phyloP scores from a whole-genome alignment of 2,888 invertebrate species.

The Ichneumoninae sp. region DNA sequence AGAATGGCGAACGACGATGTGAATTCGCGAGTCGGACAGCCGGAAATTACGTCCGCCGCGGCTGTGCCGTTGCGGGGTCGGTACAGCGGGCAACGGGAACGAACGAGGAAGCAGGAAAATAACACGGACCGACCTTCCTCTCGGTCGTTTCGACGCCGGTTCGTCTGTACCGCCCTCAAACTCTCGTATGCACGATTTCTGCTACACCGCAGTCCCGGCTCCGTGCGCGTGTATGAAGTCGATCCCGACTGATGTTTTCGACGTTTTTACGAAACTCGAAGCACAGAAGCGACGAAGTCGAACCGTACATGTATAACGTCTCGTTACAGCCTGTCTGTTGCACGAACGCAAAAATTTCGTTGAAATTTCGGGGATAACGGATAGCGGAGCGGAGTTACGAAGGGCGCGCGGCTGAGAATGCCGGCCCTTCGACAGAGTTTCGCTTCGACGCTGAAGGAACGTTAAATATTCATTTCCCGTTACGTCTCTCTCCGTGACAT shows the following conservation, averaged over 20 bases:
- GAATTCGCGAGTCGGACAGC: conserved; percentile 71
- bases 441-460: conserved; percentile 15
- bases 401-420: conserved; percentile 9
- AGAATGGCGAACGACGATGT: conserved; percentile 71
- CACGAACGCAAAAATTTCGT: conserved; percentile 29
- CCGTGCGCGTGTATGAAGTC: background rate
- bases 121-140: conserved; percentile 60
- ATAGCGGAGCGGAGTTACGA: conserved; percentile 17
- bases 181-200: conserved; percentile 10
- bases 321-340: conserved; percentile 17
- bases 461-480: conserved; percentile 57
- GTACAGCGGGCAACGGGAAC: conserved; percentile 38
- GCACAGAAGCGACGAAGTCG: background rate
- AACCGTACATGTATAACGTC: background rate
- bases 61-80: conserved; percentile 47
- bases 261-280: conserved; percentile 59
- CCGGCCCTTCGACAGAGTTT: conserved; percentile 41
- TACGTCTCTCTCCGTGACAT: background rate
- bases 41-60: conserved; percentile 75
- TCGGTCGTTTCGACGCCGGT: conserved; percentile 54
- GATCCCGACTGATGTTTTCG: conserved; percentile 62
- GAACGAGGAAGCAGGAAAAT: conserved; percentile 53
- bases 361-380: conserved; percentile 17
- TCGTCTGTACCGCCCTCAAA: conserved; percentile 23
- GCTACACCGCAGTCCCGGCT: background rate